Conservation (phyloP, 2,113 vertebrate species). For the Gambusia affinis region DNA sequence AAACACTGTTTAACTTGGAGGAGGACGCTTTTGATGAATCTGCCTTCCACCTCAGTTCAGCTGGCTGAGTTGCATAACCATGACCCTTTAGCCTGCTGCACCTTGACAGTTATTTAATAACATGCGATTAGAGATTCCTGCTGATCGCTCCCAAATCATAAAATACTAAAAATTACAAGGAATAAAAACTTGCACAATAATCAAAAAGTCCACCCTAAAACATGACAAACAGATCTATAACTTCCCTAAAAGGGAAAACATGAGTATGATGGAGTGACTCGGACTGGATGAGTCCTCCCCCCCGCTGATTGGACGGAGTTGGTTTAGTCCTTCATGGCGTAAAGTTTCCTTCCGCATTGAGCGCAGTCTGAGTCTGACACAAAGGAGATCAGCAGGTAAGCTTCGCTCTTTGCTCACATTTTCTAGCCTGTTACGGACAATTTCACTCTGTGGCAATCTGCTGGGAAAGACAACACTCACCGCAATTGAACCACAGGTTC, state of each 20-base stretch:
- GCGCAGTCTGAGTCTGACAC: constrained; percentile 32
- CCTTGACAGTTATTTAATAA: constrained; percentile 41
- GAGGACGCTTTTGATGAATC: constrained; percentile 21
- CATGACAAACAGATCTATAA: fast-evolving
- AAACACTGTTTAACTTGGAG: constrained; percentile 1
- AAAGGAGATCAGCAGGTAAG: constrained; percentile 66
- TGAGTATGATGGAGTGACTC: not conserved
- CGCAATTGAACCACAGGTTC: not conserved
- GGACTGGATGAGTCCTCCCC: not conserved
- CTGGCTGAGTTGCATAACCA: constrained; percentile 67
- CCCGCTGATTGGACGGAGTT: not conserved
- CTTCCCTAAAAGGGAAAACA: not conserved
- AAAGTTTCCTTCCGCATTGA: constrained; percentile 70
- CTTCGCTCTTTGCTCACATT: not conserved
- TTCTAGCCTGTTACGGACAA: not conserved
- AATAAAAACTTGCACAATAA: too few species aligned
- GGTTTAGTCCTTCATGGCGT: constrained; percentile 63
- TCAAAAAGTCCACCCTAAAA: not conserved
- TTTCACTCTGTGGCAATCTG: constrained; percentile 9
- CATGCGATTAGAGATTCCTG: constrained; percentile 7
- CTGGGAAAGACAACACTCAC: not conserved
- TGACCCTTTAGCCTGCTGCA: constrained; percentile 64
- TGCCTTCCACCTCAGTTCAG: constrained; percentile 6
- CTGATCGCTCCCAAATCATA: constrained; percentile 21
- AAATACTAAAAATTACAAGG: not conserved